phyloP scores from a whole-genome alignment of 2,797 vertebrate species.

The Antennarius maculatus region DNA sequence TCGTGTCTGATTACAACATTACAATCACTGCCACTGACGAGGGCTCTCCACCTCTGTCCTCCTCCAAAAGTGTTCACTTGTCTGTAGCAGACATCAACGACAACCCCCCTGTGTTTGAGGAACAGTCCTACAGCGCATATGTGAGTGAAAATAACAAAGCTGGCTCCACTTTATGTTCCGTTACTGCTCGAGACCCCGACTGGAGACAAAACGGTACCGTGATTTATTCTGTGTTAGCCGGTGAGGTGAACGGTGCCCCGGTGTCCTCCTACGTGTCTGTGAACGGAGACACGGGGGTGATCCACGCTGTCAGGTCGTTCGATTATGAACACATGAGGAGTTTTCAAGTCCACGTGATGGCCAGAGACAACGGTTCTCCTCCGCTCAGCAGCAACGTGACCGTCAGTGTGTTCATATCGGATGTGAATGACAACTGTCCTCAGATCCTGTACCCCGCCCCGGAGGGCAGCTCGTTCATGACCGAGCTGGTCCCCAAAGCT shows the following conservation, averaged over 20 bases:
- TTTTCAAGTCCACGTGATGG: constrained; percentile 62
- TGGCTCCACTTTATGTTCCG: constrained; percentile 54
- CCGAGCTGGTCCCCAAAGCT: constrained; percentile 23
- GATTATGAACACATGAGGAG: constrained; percentile 53
- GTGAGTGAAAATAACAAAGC: constrained; percentile 68
- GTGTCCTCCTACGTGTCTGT: constrained; percentile 62
- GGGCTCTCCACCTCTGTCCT: constrained; percentile 1
- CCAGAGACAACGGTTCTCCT: constrained; percentile 71
- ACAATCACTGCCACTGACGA: constrained; percentile 65
- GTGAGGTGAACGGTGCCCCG: constrained; percentile 52
- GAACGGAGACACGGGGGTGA: constrained; percentile 64
- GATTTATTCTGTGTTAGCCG: constrained; percentile 51
- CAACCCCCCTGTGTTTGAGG: constrained; percentile 1
- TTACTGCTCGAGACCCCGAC: constrained; percentile 59
- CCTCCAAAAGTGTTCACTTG: not conserved
- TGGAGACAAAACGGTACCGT: constrained; percentile 69
- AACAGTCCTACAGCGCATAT: constrained; percentile 59
- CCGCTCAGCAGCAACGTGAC: constrained; percentile 63
- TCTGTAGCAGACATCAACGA: constrained; percentile 2
- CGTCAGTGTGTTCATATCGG: constrained; percentile 61
- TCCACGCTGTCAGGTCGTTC: constrained; percentile 77
- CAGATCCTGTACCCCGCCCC: constrained; percentile 58
- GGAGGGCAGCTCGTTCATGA: constrained; percentile 51
- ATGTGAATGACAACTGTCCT: constrained; percentile 75
- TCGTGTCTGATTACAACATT: constrained; percentile 64